These are phyloP conservation scores for Parapristionchus giblindavisi DNA, from an alignment of 2,888 invertebrate genomes.

Conservation along the genomic window DNA sequence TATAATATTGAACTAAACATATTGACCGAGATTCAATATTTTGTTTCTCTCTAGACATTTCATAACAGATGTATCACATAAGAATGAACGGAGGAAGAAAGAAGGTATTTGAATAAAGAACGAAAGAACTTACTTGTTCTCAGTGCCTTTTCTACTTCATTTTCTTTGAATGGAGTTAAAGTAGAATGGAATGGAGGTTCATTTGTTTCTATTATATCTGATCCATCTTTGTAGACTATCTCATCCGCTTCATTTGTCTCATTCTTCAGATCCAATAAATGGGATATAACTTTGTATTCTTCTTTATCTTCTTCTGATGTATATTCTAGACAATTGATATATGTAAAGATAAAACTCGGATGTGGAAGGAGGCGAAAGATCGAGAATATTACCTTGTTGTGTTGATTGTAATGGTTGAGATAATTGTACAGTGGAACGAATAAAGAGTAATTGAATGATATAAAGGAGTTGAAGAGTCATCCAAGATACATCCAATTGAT, in stretches of 20 bases:
- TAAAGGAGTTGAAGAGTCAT: slow-evolving; percentile 27
- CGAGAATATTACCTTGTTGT: too few species aligned
- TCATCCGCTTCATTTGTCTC: background rate
- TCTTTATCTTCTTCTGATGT: background rate
- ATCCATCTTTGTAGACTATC: background rate
- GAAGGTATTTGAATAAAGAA: slow-evolving; percentile 1
- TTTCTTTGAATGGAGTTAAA: slow-evolving; percentile 36
- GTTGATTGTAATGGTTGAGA: too few species aligned
- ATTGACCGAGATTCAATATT: too few species aligned
- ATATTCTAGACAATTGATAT: too few species aligned
- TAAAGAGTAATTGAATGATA: slow-evolving; percentile 15
- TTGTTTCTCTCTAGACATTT: background rate
- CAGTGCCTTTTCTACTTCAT: slow-evolving; percentile 44
- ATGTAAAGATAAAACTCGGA: too few species aligned
- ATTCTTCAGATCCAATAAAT: slow-evolving; percentile 14
- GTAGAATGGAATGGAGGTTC: slow-evolving; percentile 34
- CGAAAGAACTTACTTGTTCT: slow-evolving; percentile 41
- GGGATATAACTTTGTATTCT: background rate
- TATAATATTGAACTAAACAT: too few species aligned
- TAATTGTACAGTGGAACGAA: background rate
- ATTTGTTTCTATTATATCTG: slow-evolving; percentile 3
- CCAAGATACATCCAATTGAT: background rate
- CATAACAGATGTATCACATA: background rate
- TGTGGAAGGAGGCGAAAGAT: too few species aligned
- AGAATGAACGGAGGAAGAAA: slow-evolving; percentile 20